A percentile compares a stretch with the other conserved stretches of the same genome.
These are phyloP conservation scores for Calephelis nemesis DNA, from an alignment of 1,140 invertebrate species.

Conservation along the genomic window DNA sequence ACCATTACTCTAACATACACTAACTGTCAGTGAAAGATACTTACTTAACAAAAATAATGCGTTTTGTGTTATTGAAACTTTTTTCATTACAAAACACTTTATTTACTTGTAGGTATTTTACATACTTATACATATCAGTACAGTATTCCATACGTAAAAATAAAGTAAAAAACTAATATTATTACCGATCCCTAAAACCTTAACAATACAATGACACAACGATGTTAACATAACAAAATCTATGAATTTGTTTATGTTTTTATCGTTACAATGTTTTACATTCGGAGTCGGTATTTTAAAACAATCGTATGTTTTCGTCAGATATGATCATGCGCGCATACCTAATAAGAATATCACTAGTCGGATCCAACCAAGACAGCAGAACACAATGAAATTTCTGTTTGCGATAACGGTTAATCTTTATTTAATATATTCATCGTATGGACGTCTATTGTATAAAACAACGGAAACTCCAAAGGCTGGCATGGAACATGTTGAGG, in stretches of 20 bases:
- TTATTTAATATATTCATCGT: slow-evolving; percentile 19
- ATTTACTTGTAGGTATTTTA: too few relatives aligned
- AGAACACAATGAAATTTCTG: slow-evolving; percentile 43
- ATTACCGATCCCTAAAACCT: slow-evolving; percentile 2
- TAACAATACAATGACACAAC: slow-evolving; percentile 15
- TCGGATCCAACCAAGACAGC: slow-evolving; percentile 25
- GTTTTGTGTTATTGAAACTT: too few relatives aligned
- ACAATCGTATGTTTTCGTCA: slow-evolving; percentile 57
- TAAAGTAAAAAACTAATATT: neutral
- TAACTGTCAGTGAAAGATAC: too few relatives aligned
- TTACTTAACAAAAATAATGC: too few relatives aligned
- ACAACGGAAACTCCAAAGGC: slow-evolving; percentile 21
- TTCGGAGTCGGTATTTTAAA: slow-evolving; percentile 43
- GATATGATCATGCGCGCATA: slow-evolving; percentile 20
- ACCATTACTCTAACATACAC: too few relatives aligned
- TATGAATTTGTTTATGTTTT: slow-evolving; percentile 16
- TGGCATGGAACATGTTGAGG: neutral
- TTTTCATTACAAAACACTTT: too few relatives aligned
- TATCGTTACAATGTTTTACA: slow-evolving; percentile 45
- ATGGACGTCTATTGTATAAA: slow-evolving; percentile 13
- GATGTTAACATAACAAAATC: slow-evolving; percentile 26
- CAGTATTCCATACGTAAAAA: neutral
- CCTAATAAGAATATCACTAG: slow-evolving; percentile 37
- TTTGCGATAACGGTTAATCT: slow-evolving; percentile 27
- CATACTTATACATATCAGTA: too few relatives aligned